These are phyloP conservation scores for Anoncus sp. DNA, from an alignment of 2,888 invertebrate genomes.

Conservation along the genomic window DNA sequence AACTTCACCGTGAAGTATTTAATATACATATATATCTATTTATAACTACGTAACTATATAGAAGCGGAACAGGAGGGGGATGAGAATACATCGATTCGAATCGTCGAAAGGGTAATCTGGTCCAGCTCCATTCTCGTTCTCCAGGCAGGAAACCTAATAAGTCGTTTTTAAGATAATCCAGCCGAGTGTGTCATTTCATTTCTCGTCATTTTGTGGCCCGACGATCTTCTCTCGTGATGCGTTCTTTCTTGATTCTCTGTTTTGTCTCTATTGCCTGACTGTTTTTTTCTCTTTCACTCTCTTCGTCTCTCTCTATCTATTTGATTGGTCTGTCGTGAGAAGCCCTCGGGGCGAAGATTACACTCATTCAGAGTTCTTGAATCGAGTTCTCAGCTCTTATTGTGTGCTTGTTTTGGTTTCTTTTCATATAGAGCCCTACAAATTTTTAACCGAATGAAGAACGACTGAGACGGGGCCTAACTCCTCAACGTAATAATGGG, in stretches of 20 bases:
- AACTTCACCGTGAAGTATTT: slow-evolving; percentile 40
- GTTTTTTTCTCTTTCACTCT: slow-evolving; percentile 20
- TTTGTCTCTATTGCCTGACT: slow-evolving; percentile 37
- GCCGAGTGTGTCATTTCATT: slow-evolving; percentile 82
- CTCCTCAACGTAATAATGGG: too few species aligned
- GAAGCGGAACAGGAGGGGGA: slow-evolving; percentile 21
- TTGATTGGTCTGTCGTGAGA: slow-evolving; percentile 57
- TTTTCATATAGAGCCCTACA: slow-evolving; percentile 61
- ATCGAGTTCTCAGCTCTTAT: slow-evolving; percentile 66
- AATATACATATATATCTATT: slow-evolving; percentile 3
- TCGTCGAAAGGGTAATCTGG: slow-evolving; percentile 58
- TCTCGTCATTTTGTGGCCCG: slow-evolving; percentile 79
- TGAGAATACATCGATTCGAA: slow-evolving; percentile 53
- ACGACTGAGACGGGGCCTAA: too few species aligned
- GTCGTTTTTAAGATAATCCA: slow-evolving; percentile 81
- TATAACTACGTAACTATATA: slow-evolving; percentile 23
- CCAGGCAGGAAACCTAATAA: slow-evolving; percentile 75
- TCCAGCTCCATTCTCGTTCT: slow-evolving; percentile 42
- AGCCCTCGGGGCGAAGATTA: slow-evolving; percentile 75
- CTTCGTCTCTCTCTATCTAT: slow-evolving; percentile 39
- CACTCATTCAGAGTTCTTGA: slow-evolving; percentile 80
- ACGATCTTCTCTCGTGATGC: slow-evolving; percentile 45
- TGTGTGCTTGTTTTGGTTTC: slow-evolving; percentile 50
- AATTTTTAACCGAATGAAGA: not conserved
- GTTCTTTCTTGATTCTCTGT: slow-evolving; percentile 41